Conservation (phyloP, 2,888 invertebrate genomes). For the Drosophila lacicola region DNA sequence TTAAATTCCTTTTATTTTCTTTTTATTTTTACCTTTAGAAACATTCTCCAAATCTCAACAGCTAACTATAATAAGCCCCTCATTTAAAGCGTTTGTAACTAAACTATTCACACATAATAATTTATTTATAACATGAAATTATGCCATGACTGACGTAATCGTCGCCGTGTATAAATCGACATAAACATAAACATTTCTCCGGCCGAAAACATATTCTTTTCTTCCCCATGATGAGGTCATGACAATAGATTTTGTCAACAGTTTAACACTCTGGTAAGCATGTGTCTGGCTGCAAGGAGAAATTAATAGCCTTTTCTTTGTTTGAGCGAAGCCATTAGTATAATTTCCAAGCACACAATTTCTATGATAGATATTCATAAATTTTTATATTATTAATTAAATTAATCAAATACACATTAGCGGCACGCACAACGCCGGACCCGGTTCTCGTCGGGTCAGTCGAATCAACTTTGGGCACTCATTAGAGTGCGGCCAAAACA, state of each 20-base stretch:
- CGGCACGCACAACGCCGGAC: conserved; percentile 46
- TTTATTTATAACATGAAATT: conserved; percentile 7
- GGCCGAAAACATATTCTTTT: conserved; percentile 9
- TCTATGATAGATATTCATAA: conserved; percentile 44
- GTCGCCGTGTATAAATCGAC: conserved; percentile 18
- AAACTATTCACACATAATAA: neutral
- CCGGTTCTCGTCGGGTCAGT: conserved; percentile 27
- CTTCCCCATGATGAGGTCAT: conserved; percentile 35
- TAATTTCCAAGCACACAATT: conserved; percentile 13
- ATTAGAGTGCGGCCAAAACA: conserved; percentile 39
- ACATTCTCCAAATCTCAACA: neutral
- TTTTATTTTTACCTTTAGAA: neutral
- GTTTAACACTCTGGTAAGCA: conserved; percentile 53
- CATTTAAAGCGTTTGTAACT: too few relatives aligned
- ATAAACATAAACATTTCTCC: conserved; percentile 13
- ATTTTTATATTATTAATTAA: conserved; percentile 70
- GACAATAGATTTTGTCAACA: conserved; percentile 48
- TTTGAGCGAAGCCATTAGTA: conserved; percentile 24
- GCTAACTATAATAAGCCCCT: neutral
- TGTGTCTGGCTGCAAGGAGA: conserved; percentile 8
- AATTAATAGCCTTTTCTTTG: neutral
- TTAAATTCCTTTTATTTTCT: neutral
- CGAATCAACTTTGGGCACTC: conserved; percentile 40
- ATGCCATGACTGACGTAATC: conserved; percentile 53
- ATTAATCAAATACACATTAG: conserved; percentile 77